phyloP scores from a whole-genome alignment of 1,140 invertebrate genomes.

The Drosophila nigrodunni region DNA sequence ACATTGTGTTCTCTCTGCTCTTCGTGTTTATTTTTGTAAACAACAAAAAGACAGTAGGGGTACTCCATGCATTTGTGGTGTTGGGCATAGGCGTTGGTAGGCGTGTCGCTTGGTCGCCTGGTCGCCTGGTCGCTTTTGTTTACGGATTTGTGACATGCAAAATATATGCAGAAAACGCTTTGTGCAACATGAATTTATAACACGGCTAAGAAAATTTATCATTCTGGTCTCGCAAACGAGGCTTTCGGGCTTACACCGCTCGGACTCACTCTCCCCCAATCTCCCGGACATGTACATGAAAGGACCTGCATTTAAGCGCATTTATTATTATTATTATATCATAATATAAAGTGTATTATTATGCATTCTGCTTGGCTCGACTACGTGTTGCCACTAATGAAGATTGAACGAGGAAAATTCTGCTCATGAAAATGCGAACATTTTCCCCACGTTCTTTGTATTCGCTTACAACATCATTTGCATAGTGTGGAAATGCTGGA shows the following conservation, averaged over 20 bases:
- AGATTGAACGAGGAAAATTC: conserved; percentile 18
- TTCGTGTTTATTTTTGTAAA: conserved; percentile 62
- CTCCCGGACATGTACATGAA: background rate
- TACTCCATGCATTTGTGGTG: conserved; percentile 39
- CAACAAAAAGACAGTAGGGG: conserved; percentile 14
- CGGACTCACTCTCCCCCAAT: no score
- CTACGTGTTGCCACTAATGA: conserved; percentile 40
- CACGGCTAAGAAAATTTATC: conserved; percentile 53
- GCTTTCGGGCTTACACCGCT: background rate
- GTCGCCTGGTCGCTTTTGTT: conserved; percentile 40
- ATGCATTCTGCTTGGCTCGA: conserved; percentile 18
- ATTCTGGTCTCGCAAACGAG: conserved; percentile 10
- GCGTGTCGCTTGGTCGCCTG: conserved; percentile 44
- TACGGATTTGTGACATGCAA: conserved; percentile 49
- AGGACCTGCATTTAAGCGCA: conserved; percentile 50
- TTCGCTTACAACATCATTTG: conserved; percentile 7
- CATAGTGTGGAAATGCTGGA: background rate
- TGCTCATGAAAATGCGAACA: background rate
- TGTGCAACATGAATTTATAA: conserved; percentile 59
- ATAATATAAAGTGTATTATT: conserved; percentile 48
- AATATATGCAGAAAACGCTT: conserved; percentile 60
- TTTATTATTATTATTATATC: conserved; percentile 52
- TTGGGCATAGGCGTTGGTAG: conserved; percentile 34
- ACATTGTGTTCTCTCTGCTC: conserved; percentile 7
- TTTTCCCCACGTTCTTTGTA: background rate